Base-by-base conservation (phyloP, 2,797 vertebrate species). In the Sternarchorhynchus goeldii region DNA sequence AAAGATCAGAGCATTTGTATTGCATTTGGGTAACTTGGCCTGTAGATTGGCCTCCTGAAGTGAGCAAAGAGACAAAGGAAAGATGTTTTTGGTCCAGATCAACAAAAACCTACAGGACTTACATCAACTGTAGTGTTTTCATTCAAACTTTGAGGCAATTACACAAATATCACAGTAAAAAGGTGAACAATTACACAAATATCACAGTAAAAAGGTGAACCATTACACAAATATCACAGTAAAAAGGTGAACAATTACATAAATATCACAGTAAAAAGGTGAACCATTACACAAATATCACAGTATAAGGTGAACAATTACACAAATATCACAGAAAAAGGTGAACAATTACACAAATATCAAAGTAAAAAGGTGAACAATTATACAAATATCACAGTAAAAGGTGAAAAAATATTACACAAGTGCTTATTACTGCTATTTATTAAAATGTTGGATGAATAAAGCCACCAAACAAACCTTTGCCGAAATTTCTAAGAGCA, bases 1-100 rank as follows among this genome's bases (percentile, higher is more conserved):
- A 82, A 76, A 81, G 78, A 82, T 81, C 78, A 87, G 72, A 76
- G 76, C 77, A 80, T 82, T 75, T 78, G 86, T 86, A 84, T 83
- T 83, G 76, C 75, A 77, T 80, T 56, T 60, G 75, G 64, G 10
- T 63, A 45, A 31, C 21, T 57, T 62, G 41, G 62, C 21, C 31
- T 29, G 56, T 62, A 32, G 76, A 73, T 82, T 82, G 25, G 81
- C 65, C 66, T 67, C 66, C 65, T 31, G 60, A 67, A 18, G 12
- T 34, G 17, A 50, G 66, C 36, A 66, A 8, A 74, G 56, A 25
- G 32, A 75, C 32, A 77, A 73, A 6, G 29, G 16, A 36, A 59
- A 45, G 60, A 80, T 50, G 53, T 71, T 80, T 76, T 71, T 71
- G 65, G 63, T 76, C 25, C 71, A 76, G 69, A 71, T 53, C 57